Evolutionary conservation across 1,140 invertebrate genomes (phyloP), one percentile per base, ranked within the genome.

Genomic region (Drosophila azteca): DNA sequence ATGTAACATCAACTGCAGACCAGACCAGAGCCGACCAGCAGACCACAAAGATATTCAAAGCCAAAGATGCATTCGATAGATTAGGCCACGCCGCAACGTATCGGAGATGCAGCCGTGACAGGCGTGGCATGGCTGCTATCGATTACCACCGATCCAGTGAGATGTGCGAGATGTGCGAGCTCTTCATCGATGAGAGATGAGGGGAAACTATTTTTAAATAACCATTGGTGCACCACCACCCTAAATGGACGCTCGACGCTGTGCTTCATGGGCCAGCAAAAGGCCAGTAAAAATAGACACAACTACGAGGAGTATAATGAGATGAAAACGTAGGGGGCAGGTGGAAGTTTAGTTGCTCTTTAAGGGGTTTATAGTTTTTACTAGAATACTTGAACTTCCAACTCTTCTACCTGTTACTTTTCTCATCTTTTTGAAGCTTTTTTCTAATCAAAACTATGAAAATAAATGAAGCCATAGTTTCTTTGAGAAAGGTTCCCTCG

Each of bases 91-190:
- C 48, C 59, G 35, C 44, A 39, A 55, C 43, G 44, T 83, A 83
- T 83, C 80, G 44, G 48, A 73, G 80, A 76, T 84, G 48, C 78
- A 79, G 67, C 81, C 80, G 77, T 84, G 80, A 85, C 80, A 85
- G 81, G 81, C 81, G 81, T 84, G 77, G 80, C 81, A 67, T 72
- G 74, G 63, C 57, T 68, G 69, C 59, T 80, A 84, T 84, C 80
- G 80, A 84, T 84, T 84, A 77, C 80, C 66, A 77, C 80, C 66
- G 31, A 39, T 39, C 35, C 35, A 39, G 4, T 39, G 60, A 41
- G 60, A 66, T 66, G 63, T 22, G 63, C 31, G 31, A 59, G 39
- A 48, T 64, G 31, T 76, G n/a, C 13, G 26, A 44, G 53, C 7
- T 29, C 29, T 29, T 2, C 29, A 8, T 7, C 29, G 31, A 31